Evolutionary conservation across 2,888 invertebrate species (phyloP), one percentile per base, ranked within the genome.

Genomic region (Dromius quadrimaculatus): DNA sequence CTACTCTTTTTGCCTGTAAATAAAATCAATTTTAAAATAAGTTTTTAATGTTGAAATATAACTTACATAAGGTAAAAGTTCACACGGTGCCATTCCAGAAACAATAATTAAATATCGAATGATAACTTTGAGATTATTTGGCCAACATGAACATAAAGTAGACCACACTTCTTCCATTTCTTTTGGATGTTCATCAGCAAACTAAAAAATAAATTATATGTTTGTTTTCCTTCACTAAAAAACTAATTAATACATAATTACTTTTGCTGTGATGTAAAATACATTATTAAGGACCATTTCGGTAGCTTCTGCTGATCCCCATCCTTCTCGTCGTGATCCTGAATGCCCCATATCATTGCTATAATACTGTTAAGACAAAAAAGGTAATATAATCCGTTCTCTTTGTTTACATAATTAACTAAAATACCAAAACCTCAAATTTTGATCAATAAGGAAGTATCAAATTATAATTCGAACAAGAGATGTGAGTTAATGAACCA

Each of bases 221-320:
- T 15, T 4, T 41, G 15, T 3, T 13, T 41, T 22, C 23, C 11
- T 19, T 5, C 11, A 47, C 20, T 28, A 38, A 19, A 9, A 38
- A 15, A 54, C 28, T 23, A n/a, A n/a, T 71, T 6, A 47, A 41
- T 41, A 68, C 38, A 22, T 59, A 74, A 77, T 79, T 84, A 94
- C 94, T 90, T 96, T 96, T 2, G 96, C 94, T 3, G 98, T 99
- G 77, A 98, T 93, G 83, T 98, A 98, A 84, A 99, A 95, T 15
- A 99, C 90, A 85, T 99, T 99, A 83, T 99, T 99, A 73, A 99
- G 88, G 57, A 99, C 96, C 96, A 99, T 97, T 85, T 99, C 98
- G 0, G 98, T 99, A n/a, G 98, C 98, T 84, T 98, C 98, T 0
- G 94, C 94, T 0, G 97, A 97, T 43, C 99, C 99, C 88, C 98